Conservation (phyloP, 2,888 invertebrate genomes). For the Lypha dubia region DNA sequence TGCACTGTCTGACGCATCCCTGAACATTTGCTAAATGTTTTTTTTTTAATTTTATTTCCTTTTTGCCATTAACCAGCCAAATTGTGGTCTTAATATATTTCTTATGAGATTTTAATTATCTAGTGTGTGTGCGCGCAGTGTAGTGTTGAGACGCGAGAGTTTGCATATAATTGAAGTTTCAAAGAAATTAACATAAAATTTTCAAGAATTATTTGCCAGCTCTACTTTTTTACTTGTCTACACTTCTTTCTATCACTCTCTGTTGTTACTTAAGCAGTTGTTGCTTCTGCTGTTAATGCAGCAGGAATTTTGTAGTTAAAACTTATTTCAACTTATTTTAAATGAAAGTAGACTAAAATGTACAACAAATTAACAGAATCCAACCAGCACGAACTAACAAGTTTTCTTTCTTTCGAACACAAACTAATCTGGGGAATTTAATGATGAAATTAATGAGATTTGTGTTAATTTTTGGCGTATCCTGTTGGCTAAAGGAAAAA, state of each 20-base stretch:
- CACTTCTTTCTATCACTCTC: background rate
- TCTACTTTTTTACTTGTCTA: background rate
- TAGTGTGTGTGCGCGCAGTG: conserved; percentile 16
- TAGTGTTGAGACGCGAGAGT: conserved; percentile 21
- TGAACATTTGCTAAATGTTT: conserved; percentile 1
- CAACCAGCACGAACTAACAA: conserved; percentile 20
- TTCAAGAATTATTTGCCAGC: conserved; percentile 38
- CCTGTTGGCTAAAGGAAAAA: conserved; percentile 15
- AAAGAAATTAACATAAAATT: conserved; percentile 52
- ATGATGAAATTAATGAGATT: conserved; percentile 74
- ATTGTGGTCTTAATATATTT: conserved; percentile 73
- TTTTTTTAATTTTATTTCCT: background rate
- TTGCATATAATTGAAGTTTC: conserved; percentile 18
- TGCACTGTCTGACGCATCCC: conserved; percentile 30
- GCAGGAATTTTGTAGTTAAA: conserved; percentile 19
- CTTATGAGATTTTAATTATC: conserved; percentile 75
- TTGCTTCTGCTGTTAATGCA: conserved; percentile 48
- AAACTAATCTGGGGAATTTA: conserved; percentile 72
- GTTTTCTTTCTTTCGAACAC: conserved; percentile 28
- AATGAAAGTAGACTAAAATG: conserved; percentile 45
- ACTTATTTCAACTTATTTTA: conserved; percentile 17
- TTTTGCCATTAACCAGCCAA: conserved; percentile 47
- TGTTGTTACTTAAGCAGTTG: conserved; percentile 51
- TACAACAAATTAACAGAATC: conserved; percentile 58
- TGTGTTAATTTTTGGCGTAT: conserved; percentile 65